Evolutionary conservation across 2,113 vertebrate species (phyloP).

Genomic region (Daubentonia madagascariensis): DNA sequence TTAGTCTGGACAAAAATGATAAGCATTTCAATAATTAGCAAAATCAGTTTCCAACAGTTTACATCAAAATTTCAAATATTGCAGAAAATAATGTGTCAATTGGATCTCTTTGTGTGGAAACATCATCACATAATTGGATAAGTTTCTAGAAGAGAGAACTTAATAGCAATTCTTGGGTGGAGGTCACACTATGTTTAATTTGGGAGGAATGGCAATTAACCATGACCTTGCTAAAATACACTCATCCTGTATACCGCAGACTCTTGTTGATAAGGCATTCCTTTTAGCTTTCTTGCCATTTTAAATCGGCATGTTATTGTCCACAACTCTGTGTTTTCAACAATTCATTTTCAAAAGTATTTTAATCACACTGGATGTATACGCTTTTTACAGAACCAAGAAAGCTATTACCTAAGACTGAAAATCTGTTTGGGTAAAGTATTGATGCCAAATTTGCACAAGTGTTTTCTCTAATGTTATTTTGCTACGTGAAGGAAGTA

Average conservation of each 20-base stretch:
- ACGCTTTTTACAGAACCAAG: not conserved
- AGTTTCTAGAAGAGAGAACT: not conserved
- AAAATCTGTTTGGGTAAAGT: not conserved
- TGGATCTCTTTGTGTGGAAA: not conserved
- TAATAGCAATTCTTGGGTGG: not conserved
- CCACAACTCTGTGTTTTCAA: not conserved
- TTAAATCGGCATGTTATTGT: not conserved
- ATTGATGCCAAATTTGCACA: not conserved
- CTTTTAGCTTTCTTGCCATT: not conserved
- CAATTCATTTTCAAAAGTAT: not conserved
- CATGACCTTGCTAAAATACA: not conserved
- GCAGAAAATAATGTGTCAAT: not conserved
- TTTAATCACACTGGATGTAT: not conserved
- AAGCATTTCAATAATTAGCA: not conserved
- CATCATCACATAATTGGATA: not conserved
- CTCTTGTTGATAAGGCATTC: not conserved
- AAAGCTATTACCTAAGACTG: not conserved
- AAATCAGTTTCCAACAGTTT: not conserved
- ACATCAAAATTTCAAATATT: not conserved
- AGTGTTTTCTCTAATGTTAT: not conserved
- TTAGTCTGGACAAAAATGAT: not conserved
- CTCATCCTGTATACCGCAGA: not conserved
- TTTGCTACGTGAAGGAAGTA: not conserved
- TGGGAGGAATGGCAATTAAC: rapidly evolving
- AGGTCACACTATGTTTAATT: not conserved